Evolutionary conservation across 2,888 invertebrate species (phyloP).

Genomic region (Smittia sp.): DNA sequence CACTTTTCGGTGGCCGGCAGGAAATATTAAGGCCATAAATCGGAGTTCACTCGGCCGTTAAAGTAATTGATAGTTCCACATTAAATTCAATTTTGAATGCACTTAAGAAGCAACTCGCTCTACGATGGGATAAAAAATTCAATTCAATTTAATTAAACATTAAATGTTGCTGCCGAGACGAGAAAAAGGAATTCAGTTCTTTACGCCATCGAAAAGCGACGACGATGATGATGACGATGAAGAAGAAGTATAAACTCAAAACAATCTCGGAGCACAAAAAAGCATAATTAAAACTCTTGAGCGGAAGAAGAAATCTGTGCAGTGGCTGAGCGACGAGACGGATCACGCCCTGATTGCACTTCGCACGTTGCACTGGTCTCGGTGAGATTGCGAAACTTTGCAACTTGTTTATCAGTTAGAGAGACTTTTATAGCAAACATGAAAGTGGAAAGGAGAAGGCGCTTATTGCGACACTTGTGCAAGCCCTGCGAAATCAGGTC

Average conservation of each 20-base stretch:
- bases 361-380: not conserved
- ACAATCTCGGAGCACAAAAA: constrained; percentile 5
- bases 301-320: not conserved
- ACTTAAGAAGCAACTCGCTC: constrained; percentile 19
- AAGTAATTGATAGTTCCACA: constrained; percentile 28
- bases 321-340: not conserved
- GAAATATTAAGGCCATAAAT: constrained; percentile 23
- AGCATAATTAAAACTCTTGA: constrained; percentile 14
- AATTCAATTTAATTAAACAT: constrained; percentile 29
- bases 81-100: constrained; percentile 33
- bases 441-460: not conserved
- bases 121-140: not conserved
- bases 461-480: not conserved
- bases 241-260: constrained; percentile 13
- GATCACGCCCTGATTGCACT: not conserved
- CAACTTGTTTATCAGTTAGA: constrained; percentile 3
- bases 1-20: not conserved
- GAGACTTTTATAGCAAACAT: not conserved
- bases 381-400: not conserved
- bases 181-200: not conserved
- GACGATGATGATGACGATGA: not conserved
- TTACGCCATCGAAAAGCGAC: not conserved
- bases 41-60: not conserved
- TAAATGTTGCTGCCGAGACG: not conserved
- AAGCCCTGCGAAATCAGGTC: constrained; percentile 23